Conservation (phyloP, 2,797 vertebrate species). For the Pterois miles region DNA sequence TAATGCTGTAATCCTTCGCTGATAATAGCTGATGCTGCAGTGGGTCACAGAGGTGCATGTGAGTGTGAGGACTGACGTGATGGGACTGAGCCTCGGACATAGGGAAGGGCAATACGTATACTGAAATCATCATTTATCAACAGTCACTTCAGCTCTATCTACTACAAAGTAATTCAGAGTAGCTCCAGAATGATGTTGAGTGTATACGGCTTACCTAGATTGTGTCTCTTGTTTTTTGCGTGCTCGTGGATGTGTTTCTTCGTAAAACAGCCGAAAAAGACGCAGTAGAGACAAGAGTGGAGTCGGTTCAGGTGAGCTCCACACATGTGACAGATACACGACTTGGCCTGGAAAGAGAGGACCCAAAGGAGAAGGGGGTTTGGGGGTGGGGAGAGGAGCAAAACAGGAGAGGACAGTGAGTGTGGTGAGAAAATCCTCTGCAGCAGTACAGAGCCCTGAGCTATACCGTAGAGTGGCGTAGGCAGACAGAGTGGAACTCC, state of each 20-base stretch:
- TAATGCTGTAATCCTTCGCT: conserved; percentile 57
- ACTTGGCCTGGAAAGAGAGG: conserved; percentile 87
- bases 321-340: conserved; percentile 97
- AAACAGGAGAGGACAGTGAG: conserved; percentile 26
- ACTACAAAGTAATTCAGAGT: neutral
- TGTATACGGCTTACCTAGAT: conserved; percentile 88
- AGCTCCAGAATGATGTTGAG: neutral
- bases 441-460: conserved; percentile 27
- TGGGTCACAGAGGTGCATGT: conserved; percentile 35
- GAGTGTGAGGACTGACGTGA: conserved; percentile 37
- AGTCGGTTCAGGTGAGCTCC: conserved; percentile 96
- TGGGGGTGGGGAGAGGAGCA: conserved; percentile 3
- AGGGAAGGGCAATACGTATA: neutral
- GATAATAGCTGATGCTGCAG: conserved; percentile 62
- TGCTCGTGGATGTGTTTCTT: conserved; percentile 99
- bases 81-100: neutral
- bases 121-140: neutral
- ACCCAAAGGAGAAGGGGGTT: conserved; percentile 15
- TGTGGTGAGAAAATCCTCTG: conserved; percentile 30
- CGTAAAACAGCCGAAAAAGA: conserved; percentile 97
- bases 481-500: conserved; percentile 19
- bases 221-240: conserved; percentile 96
- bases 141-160: neutral
- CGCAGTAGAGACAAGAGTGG: conserved; percentile 97
- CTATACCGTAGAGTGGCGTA: conserved; percentile 7